A percentile compares a stretch with the other conserved stretches of the same genome.
Evolutionary conservation across 2,797 vertebrate genomes (phyloP).

Genomic region (Sebastolobus alascanus): DNA sequence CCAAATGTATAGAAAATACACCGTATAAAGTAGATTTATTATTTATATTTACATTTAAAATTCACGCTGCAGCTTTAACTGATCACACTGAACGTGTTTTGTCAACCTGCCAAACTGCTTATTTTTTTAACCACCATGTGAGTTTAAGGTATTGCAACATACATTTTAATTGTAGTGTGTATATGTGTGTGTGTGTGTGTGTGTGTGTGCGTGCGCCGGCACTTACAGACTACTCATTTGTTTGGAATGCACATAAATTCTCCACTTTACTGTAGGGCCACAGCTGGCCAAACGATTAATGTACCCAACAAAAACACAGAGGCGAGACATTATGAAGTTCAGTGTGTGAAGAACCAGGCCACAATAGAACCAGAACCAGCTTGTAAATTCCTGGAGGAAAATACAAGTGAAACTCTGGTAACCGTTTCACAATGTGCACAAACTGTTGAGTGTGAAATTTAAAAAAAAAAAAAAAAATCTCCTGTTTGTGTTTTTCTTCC

Average conservation of each 20-base stretch:
- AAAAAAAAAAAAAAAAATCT: neutral
- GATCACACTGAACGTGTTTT: neutral
- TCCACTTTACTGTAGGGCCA: constrained; percentile 70
- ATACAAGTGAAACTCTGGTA: constrained; percentile 66
- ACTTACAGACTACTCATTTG: constrained; percentile 72
- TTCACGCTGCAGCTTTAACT: neutral
- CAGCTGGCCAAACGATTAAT: constrained; percentile 84
- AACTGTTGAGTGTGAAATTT: neutral
- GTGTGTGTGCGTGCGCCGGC: constrained; percentile 28
- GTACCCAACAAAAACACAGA: constrained; percentile 70
- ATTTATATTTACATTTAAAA: constrained; percentile 4
- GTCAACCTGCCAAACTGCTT: constrained; percentile 22
- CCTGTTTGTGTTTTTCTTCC: constrained; percentile 1
- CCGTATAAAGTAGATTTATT: neutral
- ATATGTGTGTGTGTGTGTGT: constrained; percentile 12
- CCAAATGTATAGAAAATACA: constrained; percentile 13
- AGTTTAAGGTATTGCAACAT: constrained; percentile 41
- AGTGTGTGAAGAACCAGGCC: constrained; percentile 67
- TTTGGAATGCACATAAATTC: constrained; percentile 86
- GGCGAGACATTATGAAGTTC: constrained; percentile 68
- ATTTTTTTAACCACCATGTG: constrained; percentile 11
- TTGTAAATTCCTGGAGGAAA: constrained; percentile 75
- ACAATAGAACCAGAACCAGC: constrained; percentile 76
- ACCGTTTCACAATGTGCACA: constrained; percentile 39
- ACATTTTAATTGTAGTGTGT: constrained; percentile 41